Base-by-base conservation (phyloP, 2,797 vertebrate genomes). In the Eulemur coronatus region DNA sequence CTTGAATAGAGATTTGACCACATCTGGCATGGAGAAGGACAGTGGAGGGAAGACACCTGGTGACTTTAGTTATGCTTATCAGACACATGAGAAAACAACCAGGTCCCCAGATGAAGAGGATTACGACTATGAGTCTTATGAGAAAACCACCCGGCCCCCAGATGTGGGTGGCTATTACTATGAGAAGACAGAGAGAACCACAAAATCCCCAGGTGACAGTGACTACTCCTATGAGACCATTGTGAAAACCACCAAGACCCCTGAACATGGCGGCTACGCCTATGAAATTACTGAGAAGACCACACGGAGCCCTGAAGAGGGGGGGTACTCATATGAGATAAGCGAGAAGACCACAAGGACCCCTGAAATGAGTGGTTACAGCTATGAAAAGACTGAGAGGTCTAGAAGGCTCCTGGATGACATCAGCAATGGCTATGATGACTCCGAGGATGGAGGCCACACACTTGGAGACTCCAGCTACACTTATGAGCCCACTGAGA, bases 1-100 rank as follows among this genome's bases (percentile, higher is more conserved):
- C 98, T 98, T 99, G 97, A 97, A 97, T 92, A 98, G 97, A 96
- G 98, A 98, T 96, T 97, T 98, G 91, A 82, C 98, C 55, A 89
- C 94, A 89, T 11, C 98, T 67, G 97, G 94, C 75, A 61, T 98
- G 95, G 98, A 98, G 59, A 98, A 99, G 94, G 99, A 99, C 91
- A 99, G 98, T 78, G 98, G 95, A 72, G 97, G 96, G 63, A 98
- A 97, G 85, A 98, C 97, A 46, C 98, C 98, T 28, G 98, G 98
- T 78, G 98, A 98, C 87, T 97, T 98, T 48, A 98, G 84, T 95
- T 98, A 98, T 41, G 97, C 98, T n/a, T 98, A 98, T 38, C 95
- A 98, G 50, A 96, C 96, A 73, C 81, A 93, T 33, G 98, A 98
- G 84, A 97, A 98, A 95, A 93, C 48, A 43, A 94, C 80, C 1